Conservation (phyloP, 1,140 invertebrate species). For the Trachymyrmex cornetzi region DNA sequence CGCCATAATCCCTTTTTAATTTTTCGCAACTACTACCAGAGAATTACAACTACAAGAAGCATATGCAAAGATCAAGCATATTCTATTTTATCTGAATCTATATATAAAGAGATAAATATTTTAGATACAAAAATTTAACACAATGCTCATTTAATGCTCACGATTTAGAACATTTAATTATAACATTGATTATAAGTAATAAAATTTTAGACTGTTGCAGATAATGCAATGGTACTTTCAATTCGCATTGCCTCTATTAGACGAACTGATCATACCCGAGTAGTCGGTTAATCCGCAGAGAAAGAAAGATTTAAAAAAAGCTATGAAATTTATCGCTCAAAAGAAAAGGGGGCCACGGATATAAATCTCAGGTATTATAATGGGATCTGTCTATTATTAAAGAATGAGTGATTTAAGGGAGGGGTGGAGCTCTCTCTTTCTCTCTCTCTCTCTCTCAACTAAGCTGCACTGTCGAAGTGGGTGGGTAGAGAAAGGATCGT, state of each 20-base stretch:
- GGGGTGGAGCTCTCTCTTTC: constrained; percentile 81
- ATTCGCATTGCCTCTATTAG: constrained; percentile 72
- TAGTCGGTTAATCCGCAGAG: constrained; percentile 80
- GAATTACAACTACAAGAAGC: constrained; percentile 4
- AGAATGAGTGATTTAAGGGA: constrained; percentile 87
- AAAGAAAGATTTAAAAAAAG: constrained; percentile 66
- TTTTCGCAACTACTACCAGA: constrained; percentile 16
- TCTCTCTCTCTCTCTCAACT: constrained; percentile 44
- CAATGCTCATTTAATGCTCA: neutral
- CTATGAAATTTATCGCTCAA: constrained; percentile 86
- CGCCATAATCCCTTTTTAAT: constrained; percentile 44
- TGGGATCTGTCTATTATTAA: constrained; percentile 87
- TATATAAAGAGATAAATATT: neutral
- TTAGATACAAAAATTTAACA: neutral
- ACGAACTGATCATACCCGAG: constrained; percentile 66
- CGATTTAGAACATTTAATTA: constrained; percentile 4
- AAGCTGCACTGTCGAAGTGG: constrained; percentile 80
- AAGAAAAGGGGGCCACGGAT: constrained; percentile 85
- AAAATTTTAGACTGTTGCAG: neutral
- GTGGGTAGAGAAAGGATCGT: constrained; percentile 82
- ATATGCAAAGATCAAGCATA: neutral
- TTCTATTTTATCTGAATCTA: neutral
- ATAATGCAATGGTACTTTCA: neutral
- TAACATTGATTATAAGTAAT: neutral
- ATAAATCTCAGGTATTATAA: constrained; percentile 87